Percentiles rank a stretch among this genome's conserved stretches.
These are phyloP conservation scores for Teleiodes luculella DNA, from an alignment of 2,888 invertebrate species.

Conservation along the genomic window DNA sequence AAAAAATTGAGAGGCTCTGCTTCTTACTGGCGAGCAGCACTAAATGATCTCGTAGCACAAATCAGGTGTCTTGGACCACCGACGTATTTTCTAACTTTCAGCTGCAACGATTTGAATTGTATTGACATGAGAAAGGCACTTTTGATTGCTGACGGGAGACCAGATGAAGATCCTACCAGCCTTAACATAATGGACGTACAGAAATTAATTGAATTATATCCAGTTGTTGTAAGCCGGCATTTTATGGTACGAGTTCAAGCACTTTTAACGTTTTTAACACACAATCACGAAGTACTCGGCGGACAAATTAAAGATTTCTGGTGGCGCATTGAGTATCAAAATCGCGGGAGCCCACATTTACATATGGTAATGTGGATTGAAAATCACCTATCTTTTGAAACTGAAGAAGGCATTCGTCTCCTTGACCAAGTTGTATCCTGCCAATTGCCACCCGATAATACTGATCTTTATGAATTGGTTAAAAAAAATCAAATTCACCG, in stretches of 20 bases:
- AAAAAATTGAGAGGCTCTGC: slow-evolving; percentile 11
- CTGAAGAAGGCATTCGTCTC: not conserved
- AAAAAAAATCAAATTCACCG: slow-evolving; percentile 17
- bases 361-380: slow-evolving; percentile 17
- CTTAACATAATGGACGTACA: not conserved
- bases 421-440: not conserved
- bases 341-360: slow-evolving; percentile 23
- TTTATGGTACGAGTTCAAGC: not conserved
- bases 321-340: slow-evolving; percentile 29
- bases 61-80: not conserved
- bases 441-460: not conserved
- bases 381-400: not conserved
- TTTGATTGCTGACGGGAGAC: not conserved
- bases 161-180: not conserved
- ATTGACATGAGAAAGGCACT: not conserved
- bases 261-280: not conserved
- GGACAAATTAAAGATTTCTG: not conserved
- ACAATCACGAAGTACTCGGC: not conserved
- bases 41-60: not conserved
- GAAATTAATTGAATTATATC: not conserved
- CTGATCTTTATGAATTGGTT: slow-evolving; percentile 8
- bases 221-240: not conserved
- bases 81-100: not conserved
- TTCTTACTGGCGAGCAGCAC: not conserved
- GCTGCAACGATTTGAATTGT: not conserved